phyloP scores from a whole-genome alignment of 2,113 vertebrate genomes.

The Antechinus stuartii region DNA sequence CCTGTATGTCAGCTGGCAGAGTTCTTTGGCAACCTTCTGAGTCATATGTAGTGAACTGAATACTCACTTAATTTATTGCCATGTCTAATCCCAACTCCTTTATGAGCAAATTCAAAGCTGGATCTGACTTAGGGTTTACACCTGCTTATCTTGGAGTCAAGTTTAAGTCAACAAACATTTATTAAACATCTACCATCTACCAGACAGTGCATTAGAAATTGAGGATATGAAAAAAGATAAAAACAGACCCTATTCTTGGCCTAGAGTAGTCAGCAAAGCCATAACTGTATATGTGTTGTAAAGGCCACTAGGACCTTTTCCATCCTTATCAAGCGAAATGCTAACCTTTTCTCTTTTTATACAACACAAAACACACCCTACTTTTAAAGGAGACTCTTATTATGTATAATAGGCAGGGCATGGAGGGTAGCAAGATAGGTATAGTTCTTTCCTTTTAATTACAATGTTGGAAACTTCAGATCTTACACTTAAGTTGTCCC shows the following conservation, averaged over 20 bases:
- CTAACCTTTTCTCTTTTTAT: conserved; percentile 98
- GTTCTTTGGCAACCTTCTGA: not conserved
- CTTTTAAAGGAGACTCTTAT: not conserved
- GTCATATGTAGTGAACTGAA: not conserved
- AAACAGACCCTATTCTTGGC: conserved; percentile 59
- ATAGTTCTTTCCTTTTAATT: too few species aligned
- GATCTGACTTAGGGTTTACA: not conserved
- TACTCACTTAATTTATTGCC: not conserved
- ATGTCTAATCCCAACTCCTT: not conserved
- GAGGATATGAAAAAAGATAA: not conserved
- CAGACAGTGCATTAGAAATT: not conserved
- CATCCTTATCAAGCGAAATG: conserved; percentile 99
- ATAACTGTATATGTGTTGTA: conserved; percentile 95
- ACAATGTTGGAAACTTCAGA: not conserved
- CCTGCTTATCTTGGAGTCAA: not conserved
- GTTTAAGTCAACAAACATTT: not conserved
- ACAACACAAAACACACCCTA: conserved; percentile 74
- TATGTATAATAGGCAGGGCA: not conserved
- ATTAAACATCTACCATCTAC: not conserved
- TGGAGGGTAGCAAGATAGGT: not conserved
- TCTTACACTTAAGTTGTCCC: not conserved
- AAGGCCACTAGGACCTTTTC: conserved; percentile 89
- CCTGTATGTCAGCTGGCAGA: not conserved
- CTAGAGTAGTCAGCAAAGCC: conserved; percentile 98
- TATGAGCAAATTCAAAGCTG: not conserved